A percentile compares a stretch with the other conserved stretches of the same genome.
Conservation (phyloP, 2,888 invertebrate species). For the Periphyllus acericola region DNA sequence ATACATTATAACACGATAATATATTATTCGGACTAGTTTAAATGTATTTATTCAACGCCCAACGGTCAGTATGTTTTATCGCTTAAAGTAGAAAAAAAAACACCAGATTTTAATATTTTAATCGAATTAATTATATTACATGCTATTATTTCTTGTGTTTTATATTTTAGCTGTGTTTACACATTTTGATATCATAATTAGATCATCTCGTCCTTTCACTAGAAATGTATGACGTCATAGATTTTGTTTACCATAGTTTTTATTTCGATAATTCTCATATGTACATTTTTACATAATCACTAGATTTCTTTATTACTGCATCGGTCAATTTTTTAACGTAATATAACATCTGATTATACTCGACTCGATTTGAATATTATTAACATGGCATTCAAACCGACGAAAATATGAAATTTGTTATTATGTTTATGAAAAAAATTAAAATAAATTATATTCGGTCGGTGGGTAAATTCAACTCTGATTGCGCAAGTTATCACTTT, state of each 20-base stretch:
- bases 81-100: background rate
- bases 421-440: background rate
- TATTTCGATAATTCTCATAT: background rate
- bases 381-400: background rate
- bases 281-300: background rate
- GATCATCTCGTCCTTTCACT: background rate
- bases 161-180: background rate
- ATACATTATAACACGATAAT: background rate
- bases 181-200: background rate
- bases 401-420: background rate
- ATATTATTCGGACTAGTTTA: background rate
- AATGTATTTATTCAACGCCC: background rate
- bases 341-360: too few species aligned
- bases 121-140: background rate
- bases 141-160: background rate
- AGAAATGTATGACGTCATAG: slow-evolving; percentile 1
- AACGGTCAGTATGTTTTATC: background rate
- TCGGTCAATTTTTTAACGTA: background rate
- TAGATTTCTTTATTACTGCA: background rate
- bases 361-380: background rate
- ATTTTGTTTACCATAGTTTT: background rate
- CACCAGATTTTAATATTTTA: background rate
- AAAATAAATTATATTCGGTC: background rate
- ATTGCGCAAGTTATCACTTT: background rate
- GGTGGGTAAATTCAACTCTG: background rate